Percentiles rank a stretch among this genome's conserved stretches.
These are phyloP conservation scores for Coregonus ussuriensis DNA, from an alignment of 2,797 vertebrate species.

Conservation along the genomic window DNA sequence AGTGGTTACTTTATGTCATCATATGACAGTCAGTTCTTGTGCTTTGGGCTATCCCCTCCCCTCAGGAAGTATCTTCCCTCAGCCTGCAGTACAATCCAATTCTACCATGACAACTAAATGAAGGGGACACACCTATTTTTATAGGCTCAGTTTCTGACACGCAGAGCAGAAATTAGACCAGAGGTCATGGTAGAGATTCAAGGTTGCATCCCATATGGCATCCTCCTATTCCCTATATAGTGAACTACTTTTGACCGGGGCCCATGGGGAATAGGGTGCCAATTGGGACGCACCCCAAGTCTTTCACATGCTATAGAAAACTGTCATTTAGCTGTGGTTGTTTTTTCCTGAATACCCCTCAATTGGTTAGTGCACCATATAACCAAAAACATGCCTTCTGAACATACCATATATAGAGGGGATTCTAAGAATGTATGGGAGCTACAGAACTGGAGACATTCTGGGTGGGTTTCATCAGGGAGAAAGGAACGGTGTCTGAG, in stretches of 20 bases:
- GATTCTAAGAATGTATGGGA: constrained; percentile 7
- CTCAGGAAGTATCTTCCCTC: no score
- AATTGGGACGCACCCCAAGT: constrained; percentile 15
- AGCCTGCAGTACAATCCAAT: no score
- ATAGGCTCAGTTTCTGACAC: no score
- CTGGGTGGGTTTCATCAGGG: no score
- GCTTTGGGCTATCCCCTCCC: no score
- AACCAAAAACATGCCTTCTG: constrained; percentile 10
- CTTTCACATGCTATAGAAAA: constrained; percentile 38
- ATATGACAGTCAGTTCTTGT: no score
- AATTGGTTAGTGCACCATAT: constrained; percentile 24
- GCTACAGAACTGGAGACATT: background rate
- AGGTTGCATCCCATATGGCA: constrained; percentile 10
- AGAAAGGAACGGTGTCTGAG: no score
- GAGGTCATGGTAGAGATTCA: constrained; percentile 20
- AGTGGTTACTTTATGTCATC: constrained; percentile 6
- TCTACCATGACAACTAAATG: constrained; percentile 8
- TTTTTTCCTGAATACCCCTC: constrained; percentile 34
- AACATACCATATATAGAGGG: background rate
- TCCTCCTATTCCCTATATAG: no score
- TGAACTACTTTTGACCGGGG: no score
- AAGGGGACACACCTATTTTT: constrained; percentile 1
- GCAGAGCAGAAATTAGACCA: constrained; percentile 11
- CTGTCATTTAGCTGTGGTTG: constrained; percentile 37
- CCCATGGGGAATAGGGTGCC: no score